These are phyloP conservation scores for Dolichotis patagonum DNA, from an alignment of 2,113 vertebrate genomes.

Conservation along the genomic window DNA sequence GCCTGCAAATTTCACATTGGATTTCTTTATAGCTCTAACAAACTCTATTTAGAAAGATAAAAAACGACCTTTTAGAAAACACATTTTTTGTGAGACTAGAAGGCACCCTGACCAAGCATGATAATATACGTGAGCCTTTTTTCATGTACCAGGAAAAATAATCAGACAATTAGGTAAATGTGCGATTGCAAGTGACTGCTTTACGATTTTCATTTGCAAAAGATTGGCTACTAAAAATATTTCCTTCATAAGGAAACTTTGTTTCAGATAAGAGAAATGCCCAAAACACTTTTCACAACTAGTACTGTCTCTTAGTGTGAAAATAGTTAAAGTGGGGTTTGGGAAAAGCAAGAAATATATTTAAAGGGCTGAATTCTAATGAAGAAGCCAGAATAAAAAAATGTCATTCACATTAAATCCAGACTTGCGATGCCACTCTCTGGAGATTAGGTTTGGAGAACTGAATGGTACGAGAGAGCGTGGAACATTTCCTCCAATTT, in stretches of 20 bases:
- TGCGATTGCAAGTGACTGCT: neutral
- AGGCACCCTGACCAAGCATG: neutral
- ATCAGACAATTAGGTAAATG: conserved; percentile 15
- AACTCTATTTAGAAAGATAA: conserved; percentile 44
- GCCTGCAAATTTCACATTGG: conserved; percentile 8
- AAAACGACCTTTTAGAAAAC: neutral
- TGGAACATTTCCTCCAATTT: conserved; percentile 75
- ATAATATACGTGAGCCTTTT: neutral
- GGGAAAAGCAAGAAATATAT: conserved; percentile 39
- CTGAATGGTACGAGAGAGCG: neutral
- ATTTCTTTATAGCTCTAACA: conserved; percentile 57
- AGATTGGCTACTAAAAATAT: conserved; percentile 31
- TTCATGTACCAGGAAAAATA: conserved; percentile 29
- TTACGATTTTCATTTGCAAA: conserved; percentile 50
- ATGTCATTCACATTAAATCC: neutral
- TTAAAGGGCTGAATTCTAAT: conserved; percentile 25
- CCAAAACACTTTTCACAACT: conserved; percentile 16
- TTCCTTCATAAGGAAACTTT: neutral
- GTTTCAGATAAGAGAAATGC: conserved; percentile 57
- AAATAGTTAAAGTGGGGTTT: conserved; percentile 39
- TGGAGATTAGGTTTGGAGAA: conserved; percentile 62
- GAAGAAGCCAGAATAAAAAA: neutral
- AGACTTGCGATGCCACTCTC: conserved; percentile 29
- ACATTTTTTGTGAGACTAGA: neutral
- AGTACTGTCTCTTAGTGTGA: conserved; percentile 6